Conservation (phyloP, 2,113 vertebrate species). For the Butorides virescens region DNA sequence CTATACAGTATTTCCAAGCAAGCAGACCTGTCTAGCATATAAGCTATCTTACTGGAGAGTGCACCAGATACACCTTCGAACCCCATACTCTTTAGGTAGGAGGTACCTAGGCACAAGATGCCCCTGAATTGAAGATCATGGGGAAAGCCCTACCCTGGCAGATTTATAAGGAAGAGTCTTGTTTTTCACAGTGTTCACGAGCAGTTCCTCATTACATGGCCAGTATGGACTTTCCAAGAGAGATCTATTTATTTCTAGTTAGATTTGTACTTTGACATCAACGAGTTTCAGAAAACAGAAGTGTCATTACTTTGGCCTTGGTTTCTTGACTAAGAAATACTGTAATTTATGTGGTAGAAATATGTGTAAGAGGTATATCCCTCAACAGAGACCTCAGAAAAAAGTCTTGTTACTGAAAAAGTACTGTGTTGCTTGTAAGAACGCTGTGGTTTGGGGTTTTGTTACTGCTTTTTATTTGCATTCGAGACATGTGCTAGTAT, state of each 20-base stretch:
- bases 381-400: not conserved
- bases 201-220: not conserved
- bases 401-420: not conserved
- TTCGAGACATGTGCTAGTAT: not conserved
- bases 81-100: not conserved
- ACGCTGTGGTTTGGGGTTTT: not conserved
- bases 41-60: not conserved
- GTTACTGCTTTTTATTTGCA: not conserved
- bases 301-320: not conserved
- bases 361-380: not conserved
- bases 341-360: not conserved
- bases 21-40: not conserved
- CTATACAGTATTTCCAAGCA: not conserved
- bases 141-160: not conserved
- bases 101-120: not conserved
- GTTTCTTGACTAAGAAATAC: not conserved
- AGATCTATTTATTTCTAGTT: not conserved
- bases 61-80: not conserved
- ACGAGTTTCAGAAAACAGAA: not conserved
- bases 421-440: not conserved
- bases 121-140: not conserved
- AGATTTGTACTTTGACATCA: not conserved
- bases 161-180: not conserved
- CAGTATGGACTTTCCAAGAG: not conserved
- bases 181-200: not conserved